Base-by-base conservation (phyloP, 1,140 invertebrate genomes). In the Listronotus bonariensis region DNA sequence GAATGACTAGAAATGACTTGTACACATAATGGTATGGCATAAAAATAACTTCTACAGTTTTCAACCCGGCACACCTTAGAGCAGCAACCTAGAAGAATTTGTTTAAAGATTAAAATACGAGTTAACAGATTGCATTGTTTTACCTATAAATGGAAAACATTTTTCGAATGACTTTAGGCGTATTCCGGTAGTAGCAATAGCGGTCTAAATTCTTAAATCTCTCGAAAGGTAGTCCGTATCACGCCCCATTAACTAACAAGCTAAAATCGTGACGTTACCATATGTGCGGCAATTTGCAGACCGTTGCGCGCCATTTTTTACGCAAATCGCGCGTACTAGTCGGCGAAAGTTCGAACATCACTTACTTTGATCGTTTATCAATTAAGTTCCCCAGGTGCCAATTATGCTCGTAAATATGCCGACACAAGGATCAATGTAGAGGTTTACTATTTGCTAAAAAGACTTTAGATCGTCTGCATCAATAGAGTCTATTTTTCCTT, bases 201-300 rank as follows among this genome's bases (percentile, higher is more conserved):
- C 51, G 59, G 40, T 32, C 51, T 54, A 54, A 60, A 60, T 60
- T 51, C 58, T 60, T 60, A 51, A 43, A 26, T 51, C 58, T 18
- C 48, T 60, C 15, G 40, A 62, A 54, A 40, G 51, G 49, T 62
- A 62, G 12, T 62, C 40, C 34, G 51, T 38, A 53, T 62, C 59
- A 62, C 59, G 59, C 59, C 59, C 59, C 59, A 62, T 62, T 62
- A 62, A 62, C 59, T 62, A 62, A 62, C 59, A 62, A 62, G 59
- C 59, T 54, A 54, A 54, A 62, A 54, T 62, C 59, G 59, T 62
- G 59, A 62, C 59, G 59, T 49, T 14, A 49, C 59, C 59, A 62
- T 62, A 62, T 62, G 59, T 62, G 59, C 59, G 40, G 58, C 59
- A 62, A 54, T 62, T 62, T 62, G 59, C 59, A 54, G 32, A 62